phyloP scores from a whole-genome alignment of 2,888 invertebrate genomes.

The Cheilosia soror region DNA sequence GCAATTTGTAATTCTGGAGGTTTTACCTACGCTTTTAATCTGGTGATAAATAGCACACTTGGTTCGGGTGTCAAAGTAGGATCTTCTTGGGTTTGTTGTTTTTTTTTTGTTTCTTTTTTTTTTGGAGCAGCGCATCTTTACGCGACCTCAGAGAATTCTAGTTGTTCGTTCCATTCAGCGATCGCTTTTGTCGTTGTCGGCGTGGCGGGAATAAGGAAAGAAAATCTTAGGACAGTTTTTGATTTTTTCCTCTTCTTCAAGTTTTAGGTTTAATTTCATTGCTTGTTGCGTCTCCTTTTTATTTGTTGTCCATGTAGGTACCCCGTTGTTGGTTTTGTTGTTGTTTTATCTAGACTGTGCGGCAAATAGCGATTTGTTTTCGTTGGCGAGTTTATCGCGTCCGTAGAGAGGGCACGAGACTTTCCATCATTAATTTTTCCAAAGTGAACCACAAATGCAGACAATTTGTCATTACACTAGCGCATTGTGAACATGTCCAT shows the following conservation, averaged over 20 bases:
- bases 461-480: constrained; percentile 73
- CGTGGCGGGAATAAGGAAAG: constrained; percentile 43
- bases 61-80: constrained; percentile 74
- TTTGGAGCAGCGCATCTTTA: constrained; percentile 52
- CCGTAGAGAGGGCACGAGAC: constrained; percentile 67
- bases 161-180: constrained; percentile 43
- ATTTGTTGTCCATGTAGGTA: constrained; percentile 17
- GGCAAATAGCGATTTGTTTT: constrained; percentile 64
- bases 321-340: constrained; percentile 53
- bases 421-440: constrained; percentile 75
- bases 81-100: constrained; percentile 63
- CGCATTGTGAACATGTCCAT: constrained; percentile 45
- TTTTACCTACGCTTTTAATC: constrained; percentile 75
- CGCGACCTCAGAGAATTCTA: constrained; percentile 40
- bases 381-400: constrained; percentile 71
- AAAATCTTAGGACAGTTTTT: constrained; percentile 34
- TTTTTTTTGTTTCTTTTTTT: constrained; percentile 42
- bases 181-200: constrained; percentile 25
- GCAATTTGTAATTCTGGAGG: constrained; percentile 71
- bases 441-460: constrained; percentile 76
- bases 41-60: constrained; percentile 76
- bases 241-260: constrained; percentile 22
- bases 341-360: constrained; percentile 69
- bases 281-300: constrained; percentile 28
- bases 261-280: constrained; percentile 70